Conservation (phyloP, 2,888 invertebrate genomes). For the Petrolisthes cinctipes region DNA sequence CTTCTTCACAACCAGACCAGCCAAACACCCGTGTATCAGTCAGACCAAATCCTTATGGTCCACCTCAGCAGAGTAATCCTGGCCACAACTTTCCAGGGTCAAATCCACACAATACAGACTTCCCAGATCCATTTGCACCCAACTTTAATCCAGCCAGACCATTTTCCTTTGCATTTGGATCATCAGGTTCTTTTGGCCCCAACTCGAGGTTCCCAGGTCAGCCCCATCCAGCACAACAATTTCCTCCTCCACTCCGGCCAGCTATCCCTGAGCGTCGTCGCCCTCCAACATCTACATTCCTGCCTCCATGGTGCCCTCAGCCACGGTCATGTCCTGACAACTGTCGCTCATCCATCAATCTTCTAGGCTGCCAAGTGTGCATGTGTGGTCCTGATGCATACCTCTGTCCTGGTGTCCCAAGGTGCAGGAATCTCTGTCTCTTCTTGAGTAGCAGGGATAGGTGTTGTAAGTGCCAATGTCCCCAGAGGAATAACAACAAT, state of each 20-base stretch:
- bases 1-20: not conserved
- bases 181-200: not conserved
- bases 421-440: slow-evolving; percentile 36
- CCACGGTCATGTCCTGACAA: slow-evolving; percentile 31
- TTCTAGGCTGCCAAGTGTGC: slow-evolving; percentile 39
- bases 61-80: not conserved
- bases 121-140: not conserved
- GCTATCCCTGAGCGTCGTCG: not conserved
- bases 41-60: not conserved
- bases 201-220: not conserved
- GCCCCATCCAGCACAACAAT: not conserved
- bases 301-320: slow-evolving; percentile 31
- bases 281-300: not conserved
- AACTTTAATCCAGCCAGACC: not conserved
- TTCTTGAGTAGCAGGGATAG: slow-evolving; percentile 45
- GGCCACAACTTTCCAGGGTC: not conserved
- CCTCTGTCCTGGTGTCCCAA: slow-evolving; percentile 43
- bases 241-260: not conserved
- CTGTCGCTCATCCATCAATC: slow-evolving; percentile 23
- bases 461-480: slow-evolving; percentile 38
- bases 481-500: not conserved
- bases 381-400: slow-evolving; percentile 39
- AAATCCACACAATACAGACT: not conserved
- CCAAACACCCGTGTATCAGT: not conserved
- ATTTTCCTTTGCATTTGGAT: not conserved